Conservation (phyloP, 2,888 invertebrate genomes). For the Thera obeliscata region DNA sequence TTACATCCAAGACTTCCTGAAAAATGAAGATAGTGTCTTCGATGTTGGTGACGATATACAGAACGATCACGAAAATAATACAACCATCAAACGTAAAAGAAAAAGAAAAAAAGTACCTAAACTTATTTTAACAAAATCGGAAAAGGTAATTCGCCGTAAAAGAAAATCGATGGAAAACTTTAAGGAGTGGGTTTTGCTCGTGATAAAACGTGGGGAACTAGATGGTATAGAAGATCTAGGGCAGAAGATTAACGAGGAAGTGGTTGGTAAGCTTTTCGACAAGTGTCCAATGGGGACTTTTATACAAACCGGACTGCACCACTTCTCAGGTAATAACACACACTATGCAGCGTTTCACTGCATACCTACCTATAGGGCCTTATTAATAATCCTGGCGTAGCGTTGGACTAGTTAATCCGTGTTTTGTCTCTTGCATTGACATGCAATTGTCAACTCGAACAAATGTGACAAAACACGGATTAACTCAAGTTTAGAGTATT, state of each 20-base stretch:
- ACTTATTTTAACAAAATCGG: neutral
- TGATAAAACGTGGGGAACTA: neutral
- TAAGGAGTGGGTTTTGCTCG: neutral
- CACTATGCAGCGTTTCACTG: too few relatives aligned
- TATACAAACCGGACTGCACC: neutral
- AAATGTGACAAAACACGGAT: too few relatives aligned
- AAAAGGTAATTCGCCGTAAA: neutral
- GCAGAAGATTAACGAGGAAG: neutral
- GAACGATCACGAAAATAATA: neutral
- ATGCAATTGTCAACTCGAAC: too few relatives aligned
- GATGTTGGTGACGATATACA: neutral
- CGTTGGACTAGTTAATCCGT: too few relatives aligned
- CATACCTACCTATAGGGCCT: too few relatives aligned
- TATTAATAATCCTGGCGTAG: too few relatives aligned
- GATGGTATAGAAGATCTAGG: neutral
- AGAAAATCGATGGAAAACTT: neutral
- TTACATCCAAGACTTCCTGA: neutral
- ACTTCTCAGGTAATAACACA: neutral
- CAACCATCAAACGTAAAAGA: neutral
- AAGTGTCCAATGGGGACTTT: neutral
- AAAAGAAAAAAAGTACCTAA: neutral
- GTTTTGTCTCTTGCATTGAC: too few relatives aligned
- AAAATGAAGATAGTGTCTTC: neutral
- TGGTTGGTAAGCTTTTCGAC: neutral
- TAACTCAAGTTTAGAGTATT: too few relatives aligned